Base-by-base conservation (phyloP, 1,140 invertebrate genomes). In the Plodia interpunctella region DNA sequence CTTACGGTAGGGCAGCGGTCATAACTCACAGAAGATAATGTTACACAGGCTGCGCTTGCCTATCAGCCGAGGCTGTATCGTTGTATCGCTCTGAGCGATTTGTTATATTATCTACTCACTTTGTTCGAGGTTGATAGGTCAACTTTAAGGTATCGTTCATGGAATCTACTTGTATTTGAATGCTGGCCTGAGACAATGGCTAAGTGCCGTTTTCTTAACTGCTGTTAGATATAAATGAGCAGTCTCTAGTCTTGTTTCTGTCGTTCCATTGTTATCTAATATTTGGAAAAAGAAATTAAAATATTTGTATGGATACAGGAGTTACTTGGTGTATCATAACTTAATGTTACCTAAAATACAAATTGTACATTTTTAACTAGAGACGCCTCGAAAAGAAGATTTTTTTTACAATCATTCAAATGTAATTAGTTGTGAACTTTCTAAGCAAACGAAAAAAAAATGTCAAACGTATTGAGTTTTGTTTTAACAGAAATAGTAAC, bases 51-150 rank as follows among this genome's bases (percentile, higher is more conserved):
- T 55, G 73, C 60, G 58, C 19, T 61, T 59, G 54, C 63, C 63
- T 63, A 62, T 60, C 55, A 65, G 17, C 20, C 59, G 70, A 59
- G 69, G 61, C 59, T 44, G 38, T 80, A 82, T 81, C 72, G 70
- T 72, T 71, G 72, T 83, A 86, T 87, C 78, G 65, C 65, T 73
- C 74, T 65, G 70, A 74, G 69, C 83, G 78, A 85, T 85, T 87
- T 85, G 86, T 88, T 78, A 76, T 68, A 63, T 84, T 88, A 88
- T 87, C 83, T 88, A 59, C 61, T 77, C 76, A 79, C 74, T 83
- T 85, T 77, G 74, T 84, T 74, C 72, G 66, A 81, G 81, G 82
- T 83, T 77, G 82, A 80, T 79, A 87, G 85, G 82, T 88, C 78
- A 82, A 73, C 76, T 68, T 74, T 59, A 74, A 80, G 73, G 78